Evolutionary conservation across 2,888 invertebrate genomes (phyloP), one percentile per base, ranked within the genome.

Genomic region (Ochropacha duplaris): DNA sequence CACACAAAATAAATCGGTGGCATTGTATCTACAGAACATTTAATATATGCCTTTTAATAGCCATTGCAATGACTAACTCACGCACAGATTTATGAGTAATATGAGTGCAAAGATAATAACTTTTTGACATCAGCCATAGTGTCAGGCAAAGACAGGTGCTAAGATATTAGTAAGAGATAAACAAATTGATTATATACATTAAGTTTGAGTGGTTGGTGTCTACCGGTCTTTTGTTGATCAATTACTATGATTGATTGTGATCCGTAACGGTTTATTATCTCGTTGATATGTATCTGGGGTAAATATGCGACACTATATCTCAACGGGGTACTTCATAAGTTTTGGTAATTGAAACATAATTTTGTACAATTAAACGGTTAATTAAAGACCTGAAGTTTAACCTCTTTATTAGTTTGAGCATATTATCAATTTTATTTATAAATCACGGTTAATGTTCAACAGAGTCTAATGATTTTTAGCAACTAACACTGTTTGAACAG

Each of bases 181-280:
- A 65, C 66, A 69, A 76, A 76, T 78, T 72, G 75, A 78, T 79
- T 73, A 70, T 61, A 71, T 57, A 65, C 65, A 75, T 75, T 77
- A 72, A 67, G 54, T 57, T 54, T 50, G 60, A 50, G 50, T 55
- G 50, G 51, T 51, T 36, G 51, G 57, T 58, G 55, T 52, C 50
- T 56, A 51, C 44, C 57, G 52, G 54, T 60, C 59, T 63, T 59
- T 57, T 57, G 59, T 65, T 66, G 69, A 71, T 71, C 69, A 72
- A 73, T 78, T 72, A 70, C 63, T 65, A 69, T 79, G 80, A 81
- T 78, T 68, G 74, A 81, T 80, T 57, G 58, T 58, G 54, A 68
- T 64, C 67, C 64, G 65, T 60, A 54, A 66, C 44, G 54, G 54
- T 55, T 56, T 62, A 62, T 68, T 61, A 64, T 58, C 57, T 52